Evolutionary conservation across 2,888 invertebrate genomes (phyloP), one percentile per base, ranked within the genome.

Genomic region (Pyrrhosoma nymphula): DNA sequence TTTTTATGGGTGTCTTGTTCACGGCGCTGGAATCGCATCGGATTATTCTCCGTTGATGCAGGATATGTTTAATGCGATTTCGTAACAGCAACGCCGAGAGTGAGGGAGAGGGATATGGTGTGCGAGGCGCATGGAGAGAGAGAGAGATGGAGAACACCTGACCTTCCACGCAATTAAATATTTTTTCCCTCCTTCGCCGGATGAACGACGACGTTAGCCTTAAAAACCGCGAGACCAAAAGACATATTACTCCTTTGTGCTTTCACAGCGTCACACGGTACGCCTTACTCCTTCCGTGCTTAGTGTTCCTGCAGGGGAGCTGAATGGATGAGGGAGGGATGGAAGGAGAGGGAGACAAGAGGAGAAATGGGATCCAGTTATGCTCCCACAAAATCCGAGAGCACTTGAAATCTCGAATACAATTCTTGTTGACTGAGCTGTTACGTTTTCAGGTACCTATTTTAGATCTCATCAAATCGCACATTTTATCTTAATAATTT

Each of bases 121-220:
- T 16, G 82, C 82, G 69, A 69, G 69, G 23, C 69, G 23, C 69
- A 10, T 0, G 3, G n/a, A 16, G 23, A 30, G 4, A 82, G 3
- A 18, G 82, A 35, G 82, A 82, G 82, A 82, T 35, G 14, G 82
- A 82, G 23, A 35, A 16, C 82, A 26, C 18, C 82, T 82, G 82
- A 82, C 82, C 82, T 82, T 82, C 82, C 82, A 12, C 82, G 82
- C 82, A 82, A 82, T 82, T 82, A 82, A 82, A 82, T 82, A 82
- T 30, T 82, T 82, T 82, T 82, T 82, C 69, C 18, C 35, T 35
- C 35, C 35, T 35, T 35, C 26, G 30, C 35, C 82, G 18, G 82
- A 35, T 82, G 82, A 82, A 82, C 35, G 82, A 82, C 82, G 82
- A 82, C 82, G 26, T n/a, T 69, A 69, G 69, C 35, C 35, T 82